A percentile compares a stretch with the other conserved stretches of the same genome.
Evolutionary conservation across 2,113 vertebrate species (phyloP).

Genomic region (Alethe castanea): DNA sequence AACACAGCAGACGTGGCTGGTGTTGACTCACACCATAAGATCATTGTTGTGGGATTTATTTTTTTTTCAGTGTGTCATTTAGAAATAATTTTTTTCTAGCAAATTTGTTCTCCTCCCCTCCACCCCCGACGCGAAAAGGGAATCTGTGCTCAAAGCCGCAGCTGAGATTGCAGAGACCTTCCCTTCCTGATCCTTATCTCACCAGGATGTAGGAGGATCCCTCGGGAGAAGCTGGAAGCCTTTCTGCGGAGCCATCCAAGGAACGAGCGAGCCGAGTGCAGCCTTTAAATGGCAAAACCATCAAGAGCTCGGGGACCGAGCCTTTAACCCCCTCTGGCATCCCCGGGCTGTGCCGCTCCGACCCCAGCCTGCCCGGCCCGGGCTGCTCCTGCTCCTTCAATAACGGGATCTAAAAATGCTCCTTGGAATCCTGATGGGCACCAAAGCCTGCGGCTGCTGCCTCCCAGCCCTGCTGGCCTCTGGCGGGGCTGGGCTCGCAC

Average conservation of each 20-base stretch:
- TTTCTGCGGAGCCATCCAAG: conserved; percentile 32
- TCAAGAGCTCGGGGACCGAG: background rate
- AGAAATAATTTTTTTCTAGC: background rate
- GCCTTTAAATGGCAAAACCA: conserved; percentile 32
- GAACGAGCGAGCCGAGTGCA: background rate
- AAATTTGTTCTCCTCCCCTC: conserved; percentile 1
- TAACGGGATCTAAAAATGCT: background rate
- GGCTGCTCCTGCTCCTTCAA: background rate
- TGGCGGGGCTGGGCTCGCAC: too few species aligned
- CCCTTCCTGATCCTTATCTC: conserved; percentile 67
- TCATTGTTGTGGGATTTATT: background rate
- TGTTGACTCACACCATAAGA: background rate
- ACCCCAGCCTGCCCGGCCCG: fast-evolving
- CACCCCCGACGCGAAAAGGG: background rate
- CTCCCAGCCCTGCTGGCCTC: too few species aligned
- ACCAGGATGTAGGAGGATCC: conserved; percentile 63
- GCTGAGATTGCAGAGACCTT: conserved; percentile 33
- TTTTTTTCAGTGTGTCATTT: background rate
- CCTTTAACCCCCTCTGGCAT: background rate
- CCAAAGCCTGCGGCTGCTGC: background rate
- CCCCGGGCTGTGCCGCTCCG: background rate
- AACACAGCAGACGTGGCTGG: background rate
- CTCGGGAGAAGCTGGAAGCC: conserved; percentile 21
- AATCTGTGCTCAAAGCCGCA: background rate
- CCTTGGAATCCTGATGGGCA: background rate